Evolutionary conservation across 2,888 invertebrate genomes (phyloP).

Genomic region (Entomobrya proxima): DNA sequence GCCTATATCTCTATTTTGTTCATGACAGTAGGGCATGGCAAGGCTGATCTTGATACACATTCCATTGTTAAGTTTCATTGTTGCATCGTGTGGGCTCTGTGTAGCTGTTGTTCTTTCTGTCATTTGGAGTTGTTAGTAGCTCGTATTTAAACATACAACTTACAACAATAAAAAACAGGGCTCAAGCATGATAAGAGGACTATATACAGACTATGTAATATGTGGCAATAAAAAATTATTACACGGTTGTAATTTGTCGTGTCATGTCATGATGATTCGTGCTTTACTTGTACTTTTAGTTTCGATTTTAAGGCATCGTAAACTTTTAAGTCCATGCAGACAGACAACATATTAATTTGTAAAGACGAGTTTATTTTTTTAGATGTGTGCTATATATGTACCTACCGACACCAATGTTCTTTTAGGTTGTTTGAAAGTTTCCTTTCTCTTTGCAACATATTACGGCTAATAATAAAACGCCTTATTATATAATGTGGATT

Average conservation of each 20-base stretch:
- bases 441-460: background rate
- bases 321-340: background rate
- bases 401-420: too few relatives aligned
- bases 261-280: slow-evolving; percentile 55
- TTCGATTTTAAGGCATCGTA: slow-evolving; percentile 18
- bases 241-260: slow-evolving; percentile 43
- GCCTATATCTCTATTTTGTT: background rate
- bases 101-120: background rate
- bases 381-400: background rate
- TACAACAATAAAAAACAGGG: slow-evolving; percentile 35
- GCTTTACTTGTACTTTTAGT: slow-evolving; percentile 56
- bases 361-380: slow-evolving; percentile 18
- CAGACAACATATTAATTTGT: slow-evolving; percentile 11
- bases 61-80: slow-evolving; percentile 30
- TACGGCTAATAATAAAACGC: slow-evolving; percentile 11
- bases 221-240: slow-evolving; percentile 28
- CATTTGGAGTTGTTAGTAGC: slow-evolving; percentile 2
- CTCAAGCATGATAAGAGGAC: background rate
- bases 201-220: background rate
- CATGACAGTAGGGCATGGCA: slow-evolving; percentile 38
- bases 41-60: slow-evolving; percentile 42
- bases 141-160: slow-evolving; percentile 9
- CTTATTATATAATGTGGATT: slow-evolving; percentile 38
- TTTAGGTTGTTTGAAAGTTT: background rate
- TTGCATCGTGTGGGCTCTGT: background rate